Evolutionary conservation across 2,888 invertebrate genomes (phyloP), one percentile per base, ranked within the genome.

Genomic region (Diloba caeruleocephala): DNA sequence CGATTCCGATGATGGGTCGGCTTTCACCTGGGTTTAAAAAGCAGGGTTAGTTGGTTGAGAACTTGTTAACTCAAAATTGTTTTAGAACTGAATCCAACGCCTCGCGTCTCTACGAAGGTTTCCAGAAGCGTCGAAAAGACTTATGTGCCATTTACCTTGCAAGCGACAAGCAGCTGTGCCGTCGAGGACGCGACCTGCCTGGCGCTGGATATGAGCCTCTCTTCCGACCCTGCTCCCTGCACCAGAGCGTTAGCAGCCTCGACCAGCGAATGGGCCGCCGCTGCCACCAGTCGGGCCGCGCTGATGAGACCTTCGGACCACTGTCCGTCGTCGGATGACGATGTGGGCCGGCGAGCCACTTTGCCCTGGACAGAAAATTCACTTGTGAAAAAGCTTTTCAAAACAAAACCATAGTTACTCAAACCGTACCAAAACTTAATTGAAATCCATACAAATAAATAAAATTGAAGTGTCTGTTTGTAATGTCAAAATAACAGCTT

Each of bases 181-280:
- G 99, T 99, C 0, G 98, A 98, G 41, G 98, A 97, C 4, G 99
- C 99, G 6, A 99, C 99, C 90, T 98, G 98, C 76, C 99, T 97
- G 2, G 99, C 99, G 12, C 99, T 97, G 0, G 99, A 98, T 66
- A 99, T 98, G 19, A 99, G 94, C 82, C 99, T 96, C 88, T 99
- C 99, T 89, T 99, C 99, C 9, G 97, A 97, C 39, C 97, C 97
- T 8, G 97, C 95, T 5, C 98, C 86, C 89, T 90, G 98, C 96
- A 99, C 99, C 73, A 99, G 94, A 38, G 98, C 97, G 84, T 99
- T 99, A 46, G 99, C 99, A 0, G 99, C 98, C 87, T 99, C 99
- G 46, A 99, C 99, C 61, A 99, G 94, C 75, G 98, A 98, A 88
- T 99, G 99, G 0, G 99, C 99, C 0, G 99, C 99, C 0, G 99